Conservation (phyloP, 2,113 vertebrate genomes). For the Toxotes jaculatrix region DNA sequence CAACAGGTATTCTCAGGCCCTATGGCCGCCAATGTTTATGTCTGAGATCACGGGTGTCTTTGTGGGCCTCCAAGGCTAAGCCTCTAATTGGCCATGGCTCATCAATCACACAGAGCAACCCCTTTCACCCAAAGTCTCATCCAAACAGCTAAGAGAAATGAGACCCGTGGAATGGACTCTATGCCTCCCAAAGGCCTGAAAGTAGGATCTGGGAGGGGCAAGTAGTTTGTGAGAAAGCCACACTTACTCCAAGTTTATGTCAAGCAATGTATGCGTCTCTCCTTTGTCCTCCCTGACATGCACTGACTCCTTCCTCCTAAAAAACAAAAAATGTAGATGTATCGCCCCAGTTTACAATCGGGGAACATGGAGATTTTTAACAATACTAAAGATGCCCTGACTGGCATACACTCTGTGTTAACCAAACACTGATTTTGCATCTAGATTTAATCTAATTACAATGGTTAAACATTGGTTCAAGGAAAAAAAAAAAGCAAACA, state of each 20-base stretch:
- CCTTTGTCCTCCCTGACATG: conserved; percentile 62
- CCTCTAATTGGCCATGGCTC: conserved; percentile 86
- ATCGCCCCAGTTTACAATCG: not conserved
- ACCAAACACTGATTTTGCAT: conserved; percentile 23
- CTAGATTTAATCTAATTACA: conserved; percentile 36
- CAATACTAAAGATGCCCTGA: conserved; percentile 19
- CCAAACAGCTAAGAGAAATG: conserved; percentile 76
- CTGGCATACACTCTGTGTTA: conserved; percentile 19
- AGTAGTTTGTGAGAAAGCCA: conserved; percentile 70
- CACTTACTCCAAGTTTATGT: conserved; percentile 62
- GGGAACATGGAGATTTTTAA: not conserved
- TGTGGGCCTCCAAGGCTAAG: conserved; percentile 77
- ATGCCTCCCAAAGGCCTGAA: conserved; percentile 70
- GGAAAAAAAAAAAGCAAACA: conserved; percentile 24
- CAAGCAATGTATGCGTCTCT: conserved; percentile 53
- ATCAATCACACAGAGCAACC: conserved; percentile 81
- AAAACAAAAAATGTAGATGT: conserved; percentile 1
- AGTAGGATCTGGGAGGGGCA: conserved; percentile 63
- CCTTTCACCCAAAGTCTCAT: conserved; percentile 78
- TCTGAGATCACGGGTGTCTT: conserved; percentile 76
- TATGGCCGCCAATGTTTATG: conserved; percentile 76
- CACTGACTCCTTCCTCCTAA: conserved; percentile 1
- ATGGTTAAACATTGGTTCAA: conserved; percentile 24
- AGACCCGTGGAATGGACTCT: conserved; percentile 70
- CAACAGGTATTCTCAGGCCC: conserved; percentile 79